Percentiles rank a stretch among this genome's conserved stretches.
These are phyloP conservation scores for Hippocampus kuda DNA, from an alignment of 2,797 vertebrate species.

Conservation along the genomic window DNA sequence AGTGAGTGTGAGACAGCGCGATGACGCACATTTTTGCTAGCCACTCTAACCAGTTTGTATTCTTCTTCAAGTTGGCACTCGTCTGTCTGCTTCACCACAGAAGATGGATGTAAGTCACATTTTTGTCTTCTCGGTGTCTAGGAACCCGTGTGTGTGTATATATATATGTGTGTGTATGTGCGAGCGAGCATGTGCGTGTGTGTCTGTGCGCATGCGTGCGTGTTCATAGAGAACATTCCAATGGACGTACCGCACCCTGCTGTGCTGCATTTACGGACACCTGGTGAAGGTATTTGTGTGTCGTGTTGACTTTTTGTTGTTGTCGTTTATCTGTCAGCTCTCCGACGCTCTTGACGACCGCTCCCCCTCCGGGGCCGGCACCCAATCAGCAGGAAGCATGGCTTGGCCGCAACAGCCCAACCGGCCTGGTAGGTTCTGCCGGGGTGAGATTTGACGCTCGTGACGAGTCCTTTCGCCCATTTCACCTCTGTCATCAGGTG, in stretches of 20 bases:
- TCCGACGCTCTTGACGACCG: not conserved
- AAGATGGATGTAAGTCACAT: not conserved
- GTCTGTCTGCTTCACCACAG: not conserved
- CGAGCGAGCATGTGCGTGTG: not conserved
- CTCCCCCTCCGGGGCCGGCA: constrained; percentile 8
- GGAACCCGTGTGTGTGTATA: not conserved
- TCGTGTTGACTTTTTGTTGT: not conserved
- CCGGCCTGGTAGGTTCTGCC: not conserved
- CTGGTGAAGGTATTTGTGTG: not conserved
- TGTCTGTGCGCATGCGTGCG: not conserved
- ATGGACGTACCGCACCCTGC: not conserved
- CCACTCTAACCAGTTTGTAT: not conserved
- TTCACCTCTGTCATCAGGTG: not conserved
- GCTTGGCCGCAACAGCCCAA: not conserved
- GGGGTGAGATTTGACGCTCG: not conserved
- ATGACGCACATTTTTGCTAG: not conserved
- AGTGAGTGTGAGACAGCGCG: not conserved
- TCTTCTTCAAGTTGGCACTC: not conserved
- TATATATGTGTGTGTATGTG: not conserved
- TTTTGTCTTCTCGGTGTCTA: not conserved
- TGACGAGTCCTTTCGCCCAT: not conserved
- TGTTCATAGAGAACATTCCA: not conserved
- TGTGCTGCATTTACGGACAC: not conserved
- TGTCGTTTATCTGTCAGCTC: not conserved
- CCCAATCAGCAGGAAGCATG: constrained; percentile 10